These are phyloP conservation scores for Nasonia vitripennis DNA, from an alignment of 1,140 invertebrate species.

Conservation along the genomic window DNA sequence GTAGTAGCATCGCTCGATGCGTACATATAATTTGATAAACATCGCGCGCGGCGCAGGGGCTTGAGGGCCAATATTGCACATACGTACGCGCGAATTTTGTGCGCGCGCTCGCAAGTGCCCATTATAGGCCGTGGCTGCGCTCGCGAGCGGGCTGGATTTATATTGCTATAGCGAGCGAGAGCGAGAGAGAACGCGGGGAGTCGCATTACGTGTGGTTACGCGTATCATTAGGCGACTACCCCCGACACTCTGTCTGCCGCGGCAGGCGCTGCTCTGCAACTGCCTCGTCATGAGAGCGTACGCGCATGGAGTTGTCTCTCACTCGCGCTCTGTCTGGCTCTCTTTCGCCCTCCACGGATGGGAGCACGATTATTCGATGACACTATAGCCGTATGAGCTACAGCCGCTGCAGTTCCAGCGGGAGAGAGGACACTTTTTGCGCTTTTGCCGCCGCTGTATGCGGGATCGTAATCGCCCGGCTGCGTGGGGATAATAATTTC, in stretches of 20 bases:
- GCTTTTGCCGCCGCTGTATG: not conserved
- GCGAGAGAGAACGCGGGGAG: constrained; percentile 45
- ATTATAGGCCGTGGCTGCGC: not conserved
- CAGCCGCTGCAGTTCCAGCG: not conserved
- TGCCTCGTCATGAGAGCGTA: not conserved
- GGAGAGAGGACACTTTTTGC: not conserved
- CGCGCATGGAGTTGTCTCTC: too few relatives aligned
- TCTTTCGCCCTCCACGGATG: not conserved
- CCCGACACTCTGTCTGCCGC: constrained; percentile 16
- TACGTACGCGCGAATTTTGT: constrained; percentile 18
- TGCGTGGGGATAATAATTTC: not conserved
- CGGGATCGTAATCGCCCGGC: too few relatives aligned
- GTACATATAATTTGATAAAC: constrained; percentile 69
- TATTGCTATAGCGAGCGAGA: constrained; percentile 52
- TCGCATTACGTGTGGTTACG: constrained; percentile 70
- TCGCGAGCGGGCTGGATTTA: constrained; percentile 41
- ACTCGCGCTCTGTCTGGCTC: not conserved
- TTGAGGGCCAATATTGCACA: constrained; percentile 31
- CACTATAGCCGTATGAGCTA: not conserved
- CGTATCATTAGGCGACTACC: constrained; percentile 68
- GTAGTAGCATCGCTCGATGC: not conserved
- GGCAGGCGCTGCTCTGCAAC: not conserved
- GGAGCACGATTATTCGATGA: constrained; percentile 32
- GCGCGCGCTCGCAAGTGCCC: constrained; percentile 37
- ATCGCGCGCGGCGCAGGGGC: constrained; percentile 61